Conservation (phyloP, 1,140 invertebrate species). For the Colletes latitarsis region DNA sequence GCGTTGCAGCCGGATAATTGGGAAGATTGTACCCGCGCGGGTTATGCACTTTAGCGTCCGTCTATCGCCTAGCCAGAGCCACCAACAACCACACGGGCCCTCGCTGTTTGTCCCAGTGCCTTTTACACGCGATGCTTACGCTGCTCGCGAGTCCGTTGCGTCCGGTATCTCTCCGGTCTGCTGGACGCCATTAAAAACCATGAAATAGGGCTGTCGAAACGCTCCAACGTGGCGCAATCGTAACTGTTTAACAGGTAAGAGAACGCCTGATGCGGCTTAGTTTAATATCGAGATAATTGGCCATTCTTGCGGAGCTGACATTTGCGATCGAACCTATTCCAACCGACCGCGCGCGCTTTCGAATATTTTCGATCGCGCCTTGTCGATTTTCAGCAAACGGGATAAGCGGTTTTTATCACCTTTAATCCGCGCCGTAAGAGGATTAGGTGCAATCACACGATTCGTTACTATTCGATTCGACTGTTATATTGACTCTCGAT, state of each 20-base stretch:
- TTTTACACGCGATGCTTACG: constrained; percentile 12
- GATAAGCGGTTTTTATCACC: background rate
- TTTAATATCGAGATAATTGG: constrained; percentile 24
- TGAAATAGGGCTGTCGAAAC: constrained; percentile 18
- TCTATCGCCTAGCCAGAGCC: background rate
- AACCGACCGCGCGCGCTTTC: background rate
- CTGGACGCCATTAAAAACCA: constrained; percentile 5
- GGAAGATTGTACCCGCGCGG: constrained; percentile 54
- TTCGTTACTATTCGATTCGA: too few relatives aligned
- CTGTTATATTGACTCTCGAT: too few relatives aligned
- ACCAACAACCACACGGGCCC: background rate
- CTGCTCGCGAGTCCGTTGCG: background rate
- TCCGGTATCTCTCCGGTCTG: background rate
- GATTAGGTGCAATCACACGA: too few relatives aligned
- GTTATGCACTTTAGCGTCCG: constrained; percentile 51
- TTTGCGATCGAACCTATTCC: constrained; percentile 1
- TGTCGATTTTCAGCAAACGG: background rate
- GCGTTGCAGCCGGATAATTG: constrained; percentile 56
- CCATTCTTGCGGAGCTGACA: constrained; percentile 3
- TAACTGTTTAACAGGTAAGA: background rate
- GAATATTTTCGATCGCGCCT: background rate
- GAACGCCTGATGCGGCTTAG: background rate
- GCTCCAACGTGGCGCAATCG: constrained; percentile 8
- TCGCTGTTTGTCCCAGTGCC: constrained; percentile 34
- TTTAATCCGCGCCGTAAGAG: too few relatives aligned